These are phyloP conservation scores for Pygoscelis adeliae DNA, from an alignment of 2,113 vertebrate genomes.

Conservation along the genomic window DNA sequence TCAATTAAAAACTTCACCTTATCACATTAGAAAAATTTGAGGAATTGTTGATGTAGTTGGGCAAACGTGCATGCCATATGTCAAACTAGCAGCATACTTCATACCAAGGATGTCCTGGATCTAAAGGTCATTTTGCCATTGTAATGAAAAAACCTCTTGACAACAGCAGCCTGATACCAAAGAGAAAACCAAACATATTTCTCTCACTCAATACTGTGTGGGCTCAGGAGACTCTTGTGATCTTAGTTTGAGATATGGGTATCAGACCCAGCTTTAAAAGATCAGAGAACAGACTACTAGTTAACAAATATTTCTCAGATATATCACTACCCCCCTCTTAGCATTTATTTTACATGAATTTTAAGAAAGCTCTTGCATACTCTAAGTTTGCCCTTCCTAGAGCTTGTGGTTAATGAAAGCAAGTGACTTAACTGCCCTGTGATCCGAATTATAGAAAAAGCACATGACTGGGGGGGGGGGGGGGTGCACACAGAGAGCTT, in stretches of 20 bases:
- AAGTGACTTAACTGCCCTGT: not conserved
- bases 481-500: not conserved
- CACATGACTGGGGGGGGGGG: rapidly evolving
- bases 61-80: not conserved
- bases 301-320: not conserved
- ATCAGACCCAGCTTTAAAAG: not conserved
- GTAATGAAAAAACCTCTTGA: not conserved
- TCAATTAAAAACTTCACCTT: not conserved
- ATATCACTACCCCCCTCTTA: not conserved
- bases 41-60: not conserved
- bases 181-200: not conserved
- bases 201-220: rapidly evolving
- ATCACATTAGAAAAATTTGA: not conserved
- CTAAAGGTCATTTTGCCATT: not conserved
- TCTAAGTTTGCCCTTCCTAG: not conserved
- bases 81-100: not conserved
- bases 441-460: not conserved
- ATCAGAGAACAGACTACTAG: not conserved
- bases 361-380: not conserved
- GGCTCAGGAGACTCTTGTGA: not conserved
- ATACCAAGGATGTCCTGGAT: not conserved
- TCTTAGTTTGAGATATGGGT: not conserved
- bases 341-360: not conserved
- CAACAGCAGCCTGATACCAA: not conserved
- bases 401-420: not conserved